Conservation (phyloP, 2,888 invertebrate species). For the Cephalotes varians region DNA sequence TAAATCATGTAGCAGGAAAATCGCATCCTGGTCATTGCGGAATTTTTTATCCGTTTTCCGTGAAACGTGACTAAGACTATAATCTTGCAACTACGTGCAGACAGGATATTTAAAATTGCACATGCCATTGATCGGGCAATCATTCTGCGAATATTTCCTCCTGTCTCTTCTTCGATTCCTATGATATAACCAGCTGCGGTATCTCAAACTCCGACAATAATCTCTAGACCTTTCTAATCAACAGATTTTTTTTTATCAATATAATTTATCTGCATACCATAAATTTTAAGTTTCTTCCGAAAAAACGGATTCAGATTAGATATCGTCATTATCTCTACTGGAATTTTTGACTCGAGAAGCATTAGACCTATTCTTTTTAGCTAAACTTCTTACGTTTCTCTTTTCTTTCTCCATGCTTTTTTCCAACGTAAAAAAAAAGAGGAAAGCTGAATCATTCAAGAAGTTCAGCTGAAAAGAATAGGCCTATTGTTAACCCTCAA, state of each 20-base stretch:
- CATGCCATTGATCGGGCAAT: neutral
- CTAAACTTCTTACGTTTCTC: too few species aligned
- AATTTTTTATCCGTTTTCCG: slow-evolving; percentile 19
- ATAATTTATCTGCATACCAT: neutral
- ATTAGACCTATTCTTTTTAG: too few species aligned
- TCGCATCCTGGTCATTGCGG: neutral
- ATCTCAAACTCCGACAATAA: neutral
- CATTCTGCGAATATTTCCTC: neutral
- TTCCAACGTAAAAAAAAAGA: too few species aligned
- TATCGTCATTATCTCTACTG: too few species aligned
- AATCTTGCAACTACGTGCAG: neutral
- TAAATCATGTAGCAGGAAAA: slow-evolving; percentile 9
- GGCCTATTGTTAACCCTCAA: too few species aligned
- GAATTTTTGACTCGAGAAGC: too few species aligned
- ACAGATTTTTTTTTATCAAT: neutral
- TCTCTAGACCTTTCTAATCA: neutral
- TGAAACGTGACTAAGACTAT: slow-evolving; percentile 17
- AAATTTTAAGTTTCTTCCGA: neutral
- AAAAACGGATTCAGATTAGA: too few species aligned
- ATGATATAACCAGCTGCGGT: neutral
- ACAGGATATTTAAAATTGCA: slow-evolving; percentile 10
- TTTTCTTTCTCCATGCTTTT: too few species aligned
- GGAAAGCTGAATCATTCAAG: too few species aligned
- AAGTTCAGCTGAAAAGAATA: too few species aligned
- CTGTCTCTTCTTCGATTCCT: neutral